phyloP scores from a whole-genome alignment of 2,888 invertebrate genomes.

The Tachina grossa region DNA sequence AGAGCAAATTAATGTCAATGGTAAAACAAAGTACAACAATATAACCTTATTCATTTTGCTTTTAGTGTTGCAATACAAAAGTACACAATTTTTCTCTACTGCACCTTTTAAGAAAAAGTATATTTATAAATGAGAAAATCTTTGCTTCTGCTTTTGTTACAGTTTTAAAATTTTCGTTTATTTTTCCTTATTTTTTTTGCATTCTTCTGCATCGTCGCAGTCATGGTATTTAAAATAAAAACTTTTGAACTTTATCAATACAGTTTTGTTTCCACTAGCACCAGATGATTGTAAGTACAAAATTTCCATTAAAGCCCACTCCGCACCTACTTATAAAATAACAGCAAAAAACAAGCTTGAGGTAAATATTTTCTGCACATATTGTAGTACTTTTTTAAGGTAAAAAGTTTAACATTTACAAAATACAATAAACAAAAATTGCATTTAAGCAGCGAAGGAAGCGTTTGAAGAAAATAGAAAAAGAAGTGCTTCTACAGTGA shows the following conservation, averaged over 20 bases:
- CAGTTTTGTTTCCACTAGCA: slow-evolving; percentile 14
- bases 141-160: slow-evolving; percentile 20
- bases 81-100: slow-evolving; percentile 1
- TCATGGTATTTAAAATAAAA: slow-evolving; percentile 9
- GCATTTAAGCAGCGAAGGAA: slow-evolving; percentile 15
- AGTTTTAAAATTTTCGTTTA: neutral
- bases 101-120: slow-evolving; percentile 31
- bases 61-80: neutral
- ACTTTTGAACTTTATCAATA: slow-evolving; percentile 37
- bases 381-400: slow-evolving; percentile 9
- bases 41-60: neutral
- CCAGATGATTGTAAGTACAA: slow-evolving; percentile 37
- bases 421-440: slow-evolving; percentile 45
- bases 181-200: neutral
- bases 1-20: neutral
- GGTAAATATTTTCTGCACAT: slow-evolving; percentile 60
- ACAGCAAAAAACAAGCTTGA: neutral
- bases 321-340: slow-evolving; percentile 4
- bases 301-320: slow-evolving; percentile 46
- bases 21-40: too few relatives aligned
- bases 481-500: slow-evolving; percentile 13
- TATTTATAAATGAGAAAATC: slow-evolving; percentile 32
- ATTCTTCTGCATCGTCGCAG: slow-evolving; percentile 14
- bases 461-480: neutral
- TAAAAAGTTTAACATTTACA: slow-evolving; percentile 43